Conservation (phyloP, 1,140 invertebrate genomes). For the Nixonia krombeini region DNA sequence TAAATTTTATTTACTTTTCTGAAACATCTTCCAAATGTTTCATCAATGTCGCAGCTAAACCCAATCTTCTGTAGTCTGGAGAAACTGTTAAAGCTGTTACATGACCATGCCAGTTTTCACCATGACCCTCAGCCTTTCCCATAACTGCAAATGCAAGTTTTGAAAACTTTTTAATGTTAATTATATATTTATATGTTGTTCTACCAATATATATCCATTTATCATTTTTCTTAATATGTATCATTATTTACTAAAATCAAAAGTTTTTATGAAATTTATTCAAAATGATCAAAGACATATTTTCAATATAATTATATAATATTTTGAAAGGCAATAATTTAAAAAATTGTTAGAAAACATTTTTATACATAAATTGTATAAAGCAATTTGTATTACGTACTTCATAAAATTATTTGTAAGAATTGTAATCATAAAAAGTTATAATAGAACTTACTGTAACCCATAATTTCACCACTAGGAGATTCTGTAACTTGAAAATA, state of each 20-base stretch:
- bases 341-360: conserved; percentile 6
- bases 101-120: conserved; percentile 98
- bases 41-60: conserved; percentile 96
- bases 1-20: conserved; percentile 85
- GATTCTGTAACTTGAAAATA: conserved; percentile 98
- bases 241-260: no score
- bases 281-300: no score
- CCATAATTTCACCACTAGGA: conserved; percentile 96
- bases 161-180: conserved; percentile 1
- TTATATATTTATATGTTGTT: no score
- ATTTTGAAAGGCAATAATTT: no score
- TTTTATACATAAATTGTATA: no score
- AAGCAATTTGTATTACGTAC: no score
- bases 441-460: conserved; percentile 98
- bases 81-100: conserved; percentile 98
- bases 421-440: conserved; percentile 14
- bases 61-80: conserved; percentile 91
- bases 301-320: no score
- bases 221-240: no score
- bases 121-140: conserved; percentile 97
- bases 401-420: background rate
- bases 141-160: conserved; percentile 82
- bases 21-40: conserved; percentile 95
- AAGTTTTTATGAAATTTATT: no score
- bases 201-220: no score